Percentiles rank a stretch among this genome's conserved stretches.
Evolutionary conservation across 2,113 vertebrate species (phyloP).

Genomic region (Gopherus flavomarginatus): DNA sequence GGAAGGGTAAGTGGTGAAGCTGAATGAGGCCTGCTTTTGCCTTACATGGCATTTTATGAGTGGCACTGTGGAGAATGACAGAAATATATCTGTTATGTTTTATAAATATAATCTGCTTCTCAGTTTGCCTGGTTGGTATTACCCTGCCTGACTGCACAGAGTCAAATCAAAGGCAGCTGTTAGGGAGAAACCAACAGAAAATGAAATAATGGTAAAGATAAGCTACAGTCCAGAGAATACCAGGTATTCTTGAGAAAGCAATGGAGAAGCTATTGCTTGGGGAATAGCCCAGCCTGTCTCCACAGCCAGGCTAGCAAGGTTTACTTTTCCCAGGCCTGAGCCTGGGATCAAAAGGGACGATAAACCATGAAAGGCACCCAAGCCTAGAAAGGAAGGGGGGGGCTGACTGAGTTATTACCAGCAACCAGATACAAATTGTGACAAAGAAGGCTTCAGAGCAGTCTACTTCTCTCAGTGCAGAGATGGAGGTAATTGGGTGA

Average conservation of each 20-base stretch:
- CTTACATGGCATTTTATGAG: not conserved
- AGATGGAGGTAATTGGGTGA: not conserved
- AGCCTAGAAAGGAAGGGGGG: not conserved
- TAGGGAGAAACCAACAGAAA: not conserved
- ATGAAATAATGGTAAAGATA: not conserved
- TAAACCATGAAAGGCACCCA: not conserved
- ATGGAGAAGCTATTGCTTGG: not conserved
- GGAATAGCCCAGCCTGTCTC: not conserved
- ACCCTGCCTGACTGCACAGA: not conserved
- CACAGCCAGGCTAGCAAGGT: not conserved
- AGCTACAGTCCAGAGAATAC: not conserved
- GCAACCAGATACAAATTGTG: not conserved
- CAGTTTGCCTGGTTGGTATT: not conserved
- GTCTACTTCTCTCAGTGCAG: not conserved
- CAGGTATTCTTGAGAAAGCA: not conserved
- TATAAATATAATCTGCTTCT: too few species aligned
- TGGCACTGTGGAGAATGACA: not conserved
- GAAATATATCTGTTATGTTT: too few species aligned
- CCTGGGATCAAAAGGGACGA: not conserved
- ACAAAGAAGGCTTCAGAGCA: not conserved
- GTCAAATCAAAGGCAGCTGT: not conserved
- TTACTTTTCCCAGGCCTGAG: not conserved
- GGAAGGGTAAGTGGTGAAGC: not conserved
- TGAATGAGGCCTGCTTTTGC: not conserved
- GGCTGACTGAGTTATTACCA: not conserved